phyloP scores from a whole-genome alignment of 2,797 vertebrate genomes.

The Pantherophis alleghaniensis region DNA sequence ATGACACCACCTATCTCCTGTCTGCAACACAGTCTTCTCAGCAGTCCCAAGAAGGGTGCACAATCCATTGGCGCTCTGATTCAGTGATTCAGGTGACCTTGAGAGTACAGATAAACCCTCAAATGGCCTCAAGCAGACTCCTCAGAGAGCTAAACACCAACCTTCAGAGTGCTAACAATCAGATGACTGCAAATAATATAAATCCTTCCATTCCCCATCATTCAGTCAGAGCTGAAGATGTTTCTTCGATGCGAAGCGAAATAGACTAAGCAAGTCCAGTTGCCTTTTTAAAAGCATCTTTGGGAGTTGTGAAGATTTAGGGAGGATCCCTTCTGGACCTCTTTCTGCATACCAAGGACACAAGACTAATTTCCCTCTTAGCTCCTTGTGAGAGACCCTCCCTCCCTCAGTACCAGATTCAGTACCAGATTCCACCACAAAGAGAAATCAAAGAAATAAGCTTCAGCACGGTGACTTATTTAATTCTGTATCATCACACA shows the following conservation, averaged over 20 bases:
- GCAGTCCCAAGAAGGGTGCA: neutral
- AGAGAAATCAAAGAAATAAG: neutral
- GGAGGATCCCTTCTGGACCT: neutral
- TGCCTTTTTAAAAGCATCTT: neutral
- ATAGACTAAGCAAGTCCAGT: neutral
- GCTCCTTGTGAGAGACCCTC: neutral
- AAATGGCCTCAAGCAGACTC: neutral
- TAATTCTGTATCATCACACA: neutral
- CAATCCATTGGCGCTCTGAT: neutral
- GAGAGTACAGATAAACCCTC: neutral
- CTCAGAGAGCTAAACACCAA: neutral
- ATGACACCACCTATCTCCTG: neutral
- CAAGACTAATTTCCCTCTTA: neutral
- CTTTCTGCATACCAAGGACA: neutral
- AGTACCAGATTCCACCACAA: neutral
- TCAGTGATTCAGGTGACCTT: no score
- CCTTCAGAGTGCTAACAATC: neutral
- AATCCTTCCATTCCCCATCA: neutral
- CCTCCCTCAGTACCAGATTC: neutral
- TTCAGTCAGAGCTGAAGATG: no score
- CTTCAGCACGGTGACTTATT: rapidly evolving
- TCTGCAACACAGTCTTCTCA: neutral
- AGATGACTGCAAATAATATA: neutral
- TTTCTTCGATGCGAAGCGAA: no score
- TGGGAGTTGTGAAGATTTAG: neutral